A percentile compares a stretch with the other conserved stretches of the same genome.
Evolutionary conservation across 64 coral and sea anemone species (phyloP).

Genomic region (Actinia equina): DNA sequence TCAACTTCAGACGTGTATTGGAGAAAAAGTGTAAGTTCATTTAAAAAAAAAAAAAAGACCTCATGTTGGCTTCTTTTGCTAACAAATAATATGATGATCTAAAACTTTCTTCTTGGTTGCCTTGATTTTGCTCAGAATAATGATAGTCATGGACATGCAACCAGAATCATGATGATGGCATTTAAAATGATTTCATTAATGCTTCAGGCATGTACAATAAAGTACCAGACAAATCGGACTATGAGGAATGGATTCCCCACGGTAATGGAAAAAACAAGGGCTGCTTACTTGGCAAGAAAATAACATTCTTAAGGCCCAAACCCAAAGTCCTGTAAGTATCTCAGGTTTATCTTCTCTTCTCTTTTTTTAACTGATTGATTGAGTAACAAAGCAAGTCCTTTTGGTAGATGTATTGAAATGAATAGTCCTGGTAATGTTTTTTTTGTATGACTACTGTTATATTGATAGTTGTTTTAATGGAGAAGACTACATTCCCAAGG

Average conservation of each 20-base stretch:
- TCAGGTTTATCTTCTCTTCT: not conserved
- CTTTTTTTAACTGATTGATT: not conserved
- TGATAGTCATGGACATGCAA: no score
- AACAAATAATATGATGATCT: no score
- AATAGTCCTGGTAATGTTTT: no score
- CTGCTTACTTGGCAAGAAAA: conserved; percentile 38
- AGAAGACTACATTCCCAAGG: not conserved
- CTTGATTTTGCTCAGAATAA: no score
- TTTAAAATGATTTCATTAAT: no score
- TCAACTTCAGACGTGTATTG: conserved; percentile 41
- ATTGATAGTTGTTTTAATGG: conserved; percentile 51
- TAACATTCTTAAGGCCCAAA: conserved; percentile 20
- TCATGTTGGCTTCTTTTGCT: no score
- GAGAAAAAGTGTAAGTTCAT: conserved; percentile 39
- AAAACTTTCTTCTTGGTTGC: no score
- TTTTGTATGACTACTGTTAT: no score
- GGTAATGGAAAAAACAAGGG: conserved; percentile 21
- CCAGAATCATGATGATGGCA: no score
- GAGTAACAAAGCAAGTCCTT: no score
- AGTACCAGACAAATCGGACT: not conserved
- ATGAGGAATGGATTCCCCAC: conserved; percentile 30
- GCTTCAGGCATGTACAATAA: not conserved
- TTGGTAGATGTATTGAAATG: no score
- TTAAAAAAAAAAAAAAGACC: no score
- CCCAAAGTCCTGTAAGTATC: conserved; percentile 24